A percentile compares a stretch with the other conserved stretches of the same genome.
These are phyloP conservation scores for Lethenteron camtschaticum DNA, from an alignment of 2,113 vertebrate genomes.

Conservation along the genomic window DNA sequence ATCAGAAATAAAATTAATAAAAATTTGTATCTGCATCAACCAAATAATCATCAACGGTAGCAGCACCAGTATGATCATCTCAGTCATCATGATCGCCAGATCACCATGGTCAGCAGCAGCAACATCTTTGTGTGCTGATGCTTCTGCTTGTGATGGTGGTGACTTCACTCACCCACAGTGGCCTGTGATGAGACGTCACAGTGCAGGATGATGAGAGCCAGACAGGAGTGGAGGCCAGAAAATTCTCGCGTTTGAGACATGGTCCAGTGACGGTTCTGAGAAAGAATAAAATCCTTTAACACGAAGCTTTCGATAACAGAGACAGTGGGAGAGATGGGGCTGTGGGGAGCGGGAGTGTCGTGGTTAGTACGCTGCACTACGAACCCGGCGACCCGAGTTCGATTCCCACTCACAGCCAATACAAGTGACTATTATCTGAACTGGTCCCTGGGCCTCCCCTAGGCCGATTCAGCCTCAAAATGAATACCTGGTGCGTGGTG, in stretches of 20 bases:
- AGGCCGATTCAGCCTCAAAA: no score
- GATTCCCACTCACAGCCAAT: no score
- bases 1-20: no score
- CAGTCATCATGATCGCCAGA: neutral
- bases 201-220: constrained; percentile 64
- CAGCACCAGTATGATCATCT: neutral
- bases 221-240: constrained; percentile 71
- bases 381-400: no score
- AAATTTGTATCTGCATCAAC: no score
- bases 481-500: no score
- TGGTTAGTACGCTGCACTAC: no score
- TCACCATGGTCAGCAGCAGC: neutral
- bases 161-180: constrained; percentile 41
- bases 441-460: no score
- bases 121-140: neutral
- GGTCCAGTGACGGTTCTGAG: constrained; percentile 82
- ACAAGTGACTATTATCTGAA: no score
- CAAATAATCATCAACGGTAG: no score
- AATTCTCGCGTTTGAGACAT: constrained; percentile 87
- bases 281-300: neutral
- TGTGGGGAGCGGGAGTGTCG: no score
- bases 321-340: neutral
- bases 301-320: neutral
- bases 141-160: constrained; percentile 2
- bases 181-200: constrained; percentile 50